Evolutionary conservation across 2,888 invertebrate genomes (phyloP), one percentile per base, ranked within the genome.

Genomic region (Xylocampa areola): DNA sequence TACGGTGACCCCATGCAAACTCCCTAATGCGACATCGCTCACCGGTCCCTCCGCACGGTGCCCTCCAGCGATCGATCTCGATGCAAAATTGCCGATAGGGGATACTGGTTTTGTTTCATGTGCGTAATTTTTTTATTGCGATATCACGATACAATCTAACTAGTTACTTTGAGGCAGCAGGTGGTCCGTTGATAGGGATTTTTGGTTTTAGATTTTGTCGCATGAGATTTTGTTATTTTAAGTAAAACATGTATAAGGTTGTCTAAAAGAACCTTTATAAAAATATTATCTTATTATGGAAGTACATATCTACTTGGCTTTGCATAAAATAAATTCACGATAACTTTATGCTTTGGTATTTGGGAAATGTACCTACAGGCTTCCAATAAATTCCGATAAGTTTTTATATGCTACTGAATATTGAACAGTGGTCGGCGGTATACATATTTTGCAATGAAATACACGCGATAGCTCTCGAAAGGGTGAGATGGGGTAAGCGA

Each of bases 1-100:
- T 94, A 94, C 89, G 88, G 87, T 89, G 90, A 89, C 92, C 92
- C 91, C 92, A 89, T 87, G 91, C 88, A 90, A 90, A 89, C 92
- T 91, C 92, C 92, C 92, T 87, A 86, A 89, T 86, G 92, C 89
- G 91, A 92, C 93, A 89, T 89, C 84, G 88, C 84, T 86, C 87
- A 85, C 87, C 79, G 80, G 79, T 77, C 81, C 79, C 73, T 78
- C 77, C 73, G 63, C 73, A 63, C 70, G 44, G 61, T 59, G 76
- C 84, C 84, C 85, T 81, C 80, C 80, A 81, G 73, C 91, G 89
- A 92, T 92, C 92, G 92, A 92, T 93, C 90, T 89, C 89, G 82
- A 92, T 93, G 93, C 92, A 92, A 92, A 92, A 88, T 87, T 89
- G 79, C 84, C 81, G 81, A 82, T 80, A 81, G 87, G 90, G 89